phyloP scores from a whole-genome alignment of 2,113 vertebrate species.

The Serinus canaria region DNA sequence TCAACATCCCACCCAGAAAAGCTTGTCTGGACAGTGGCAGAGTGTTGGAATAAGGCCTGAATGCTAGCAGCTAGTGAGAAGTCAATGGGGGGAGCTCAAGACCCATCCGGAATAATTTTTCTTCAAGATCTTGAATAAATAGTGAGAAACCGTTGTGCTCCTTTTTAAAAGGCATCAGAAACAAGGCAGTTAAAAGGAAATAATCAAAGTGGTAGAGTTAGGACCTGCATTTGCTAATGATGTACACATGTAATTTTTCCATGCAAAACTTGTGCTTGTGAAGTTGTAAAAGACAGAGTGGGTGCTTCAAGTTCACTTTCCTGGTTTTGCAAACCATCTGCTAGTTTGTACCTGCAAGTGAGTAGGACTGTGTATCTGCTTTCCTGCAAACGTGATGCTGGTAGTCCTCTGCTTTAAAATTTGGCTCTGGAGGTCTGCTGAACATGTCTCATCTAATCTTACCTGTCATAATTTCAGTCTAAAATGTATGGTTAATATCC shows the following conservation, averaged over 20 bases:
- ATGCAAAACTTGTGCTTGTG: not conserved
- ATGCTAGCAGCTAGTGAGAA: slow-evolving; percentile 2
- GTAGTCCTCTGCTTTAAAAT: not conserved
- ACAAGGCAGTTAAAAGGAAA: slow-evolving; percentile 25
- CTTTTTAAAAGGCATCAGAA: not conserved
- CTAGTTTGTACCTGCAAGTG: not conserved
- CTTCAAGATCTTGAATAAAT: not conserved
- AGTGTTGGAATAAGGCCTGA: not conserved
- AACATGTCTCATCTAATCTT: not conserved
- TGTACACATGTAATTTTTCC: not conserved
- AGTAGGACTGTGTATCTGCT: not conserved
- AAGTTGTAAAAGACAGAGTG: not conserved
- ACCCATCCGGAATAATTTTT: slow-evolving; percentile 20
- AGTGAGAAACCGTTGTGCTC: not conserved
- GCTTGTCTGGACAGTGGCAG: not conserved
- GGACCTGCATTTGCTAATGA: slow-evolving; percentile 13
- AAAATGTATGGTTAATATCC: not conserved
- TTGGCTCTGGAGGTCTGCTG: not conserved
- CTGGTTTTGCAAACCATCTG: slow-evolving; percentile 37
- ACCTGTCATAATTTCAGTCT: not conserved
- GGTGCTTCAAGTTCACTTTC: not conserved
- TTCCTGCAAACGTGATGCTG: not conserved
- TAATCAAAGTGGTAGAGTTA: slow-evolving; percentile 22
- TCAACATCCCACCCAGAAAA: not conserved
- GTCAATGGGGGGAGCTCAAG: slow-evolving; percentile 57